These are phyloP conservation scores for Diorhabda elongata DNA, from an alignment of 1,140 invertebrate genomes.

Conservation along the genomic window DNA sequence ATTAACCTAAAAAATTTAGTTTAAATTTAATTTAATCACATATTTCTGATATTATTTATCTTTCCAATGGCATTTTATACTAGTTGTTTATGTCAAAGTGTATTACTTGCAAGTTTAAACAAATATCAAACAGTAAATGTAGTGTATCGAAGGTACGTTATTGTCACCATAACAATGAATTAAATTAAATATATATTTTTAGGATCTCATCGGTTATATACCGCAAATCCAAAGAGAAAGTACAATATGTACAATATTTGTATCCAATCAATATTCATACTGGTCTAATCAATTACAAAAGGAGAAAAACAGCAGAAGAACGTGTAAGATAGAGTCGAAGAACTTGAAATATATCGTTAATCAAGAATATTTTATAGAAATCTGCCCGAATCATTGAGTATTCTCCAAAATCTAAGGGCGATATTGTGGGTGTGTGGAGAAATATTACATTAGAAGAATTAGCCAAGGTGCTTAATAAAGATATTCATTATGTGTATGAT, in stretches of 20 bases:
- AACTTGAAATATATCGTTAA: background rate
- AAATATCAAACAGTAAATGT: background rate
- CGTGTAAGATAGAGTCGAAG: conserved; percentile 39
- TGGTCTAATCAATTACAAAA: conserved; percentile 42
- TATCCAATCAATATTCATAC: conserved; percentile 20
- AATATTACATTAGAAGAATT: conserved; percentile 75
- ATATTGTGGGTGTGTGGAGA: conserved; percentile 66
- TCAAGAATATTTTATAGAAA: conserved; percentile 47
- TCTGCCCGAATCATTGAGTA: conserved; percentile 50
- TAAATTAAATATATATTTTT: conserved; percentile 8
- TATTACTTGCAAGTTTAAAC: no score
- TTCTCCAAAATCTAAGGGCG: conserved; percentile 49
- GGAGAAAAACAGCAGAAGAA: conserved; percentile 51
- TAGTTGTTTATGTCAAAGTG: no score
- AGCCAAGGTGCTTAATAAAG: conserved; percentile 56
- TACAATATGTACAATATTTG: background rate
- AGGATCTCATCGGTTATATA: conserved; percentile 15
- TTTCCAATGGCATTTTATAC: no score
- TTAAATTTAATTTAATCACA: background rate
- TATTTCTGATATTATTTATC: background rate
- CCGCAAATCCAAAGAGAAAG: conserved; percentile 18
- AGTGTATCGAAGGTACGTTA: background rate
- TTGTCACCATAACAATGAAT: background rate
- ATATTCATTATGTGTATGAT: conserved; percentile 44
- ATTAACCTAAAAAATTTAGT: background rate